These are phyloP conservation scores for Rotaria macrura DNA, from an alignment of 2,888 invertebrate genomes.

Conservation along the genomic window DNA sequence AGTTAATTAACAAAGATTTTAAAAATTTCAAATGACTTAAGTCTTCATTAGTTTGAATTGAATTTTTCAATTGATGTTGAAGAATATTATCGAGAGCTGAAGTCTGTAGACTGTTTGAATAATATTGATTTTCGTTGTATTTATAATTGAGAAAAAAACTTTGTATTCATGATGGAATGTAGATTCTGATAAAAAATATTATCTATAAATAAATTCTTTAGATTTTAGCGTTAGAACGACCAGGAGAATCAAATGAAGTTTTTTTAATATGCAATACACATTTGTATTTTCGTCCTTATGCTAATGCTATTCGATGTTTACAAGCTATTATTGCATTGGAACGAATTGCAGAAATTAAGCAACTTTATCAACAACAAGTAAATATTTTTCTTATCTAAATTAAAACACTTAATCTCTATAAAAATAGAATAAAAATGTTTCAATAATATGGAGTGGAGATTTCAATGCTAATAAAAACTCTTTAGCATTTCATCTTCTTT, in stretches of 20 bases:
- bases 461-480: not conserved
- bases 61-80: too few relatives aligned
- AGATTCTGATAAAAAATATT: too few relatives aligned
- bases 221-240: conserved; percentile 19
- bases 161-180: too few relatives aligned
- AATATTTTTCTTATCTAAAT: not conserved
- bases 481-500: not conserved
- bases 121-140: too few relatives aligned
- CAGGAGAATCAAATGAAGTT: conserved; percentile 33
- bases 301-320: conserved; percentile 74
- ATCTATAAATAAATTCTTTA: not conserved
- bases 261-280: conserved; percentile 68
- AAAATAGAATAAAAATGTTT: not conserved
- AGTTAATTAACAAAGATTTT: too few relatives aligned
- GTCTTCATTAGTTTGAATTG: too few relatives aligned
- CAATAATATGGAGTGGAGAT: not conserved
- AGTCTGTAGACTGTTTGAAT: too few relatives aligned
- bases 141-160: too few relatives aligned
- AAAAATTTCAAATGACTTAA: too few relatives aligned
- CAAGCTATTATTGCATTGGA: conserved; percentile 61
- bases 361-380: not conserved
- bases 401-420: not conserved
- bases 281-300: conserved; percentile 80
- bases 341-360: not conserved
- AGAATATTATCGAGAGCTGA: too few relatives aligned